A percentile compares a stretch with the other conserved stretches of the same genome.
Conservation (phyloP, 2,113 vertebrate species). For the Podarcis muralis region DNA sequence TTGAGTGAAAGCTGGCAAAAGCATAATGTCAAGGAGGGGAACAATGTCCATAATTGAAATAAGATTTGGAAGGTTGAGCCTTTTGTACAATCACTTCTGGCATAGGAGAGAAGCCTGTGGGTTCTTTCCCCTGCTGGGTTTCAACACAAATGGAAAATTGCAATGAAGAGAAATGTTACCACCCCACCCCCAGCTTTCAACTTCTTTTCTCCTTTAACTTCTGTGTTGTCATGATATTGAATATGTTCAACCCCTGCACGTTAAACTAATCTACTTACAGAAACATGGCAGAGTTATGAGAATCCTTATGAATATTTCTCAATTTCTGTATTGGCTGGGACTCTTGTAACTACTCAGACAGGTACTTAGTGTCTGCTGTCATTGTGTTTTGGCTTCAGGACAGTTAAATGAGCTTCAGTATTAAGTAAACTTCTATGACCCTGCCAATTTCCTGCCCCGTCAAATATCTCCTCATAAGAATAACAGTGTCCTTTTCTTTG, state of each 20-base stretch:
- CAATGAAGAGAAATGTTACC: conserved; percentile 71
- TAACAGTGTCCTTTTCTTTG: conserved; percentile 82
- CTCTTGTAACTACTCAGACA: conserved; percentile 15
- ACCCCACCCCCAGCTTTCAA: conserved; percentile 50
- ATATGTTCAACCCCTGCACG: background rate
- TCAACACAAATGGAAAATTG: conserved; percentile 78
- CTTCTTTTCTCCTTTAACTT: conserved; percentile 24
- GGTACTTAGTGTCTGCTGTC: conserved; percentile 35
- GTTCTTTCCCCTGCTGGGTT: conserved; percentile 75
- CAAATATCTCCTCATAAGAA: conserved; percentile 83
- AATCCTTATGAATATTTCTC: conserved; percentile 25
- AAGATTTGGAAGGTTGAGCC: conserved; percentile 69
- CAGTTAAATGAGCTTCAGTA: conserved; percentile 73
- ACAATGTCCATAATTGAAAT: conserved; percentile 73
- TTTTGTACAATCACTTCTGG: conserved; percentile 77
- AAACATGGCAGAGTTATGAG: conserved; percentile 12
- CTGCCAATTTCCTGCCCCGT: conserved; percentile 80
- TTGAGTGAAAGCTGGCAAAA: conserved; percentile 74
- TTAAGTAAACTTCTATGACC: conserved; percentile 76
- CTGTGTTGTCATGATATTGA: conserved; percentile 25
- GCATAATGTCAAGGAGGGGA: conserved; percentile 62
- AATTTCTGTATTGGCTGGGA: conserved; percentile 45
- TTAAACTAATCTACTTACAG: background rate
- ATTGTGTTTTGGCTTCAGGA: conserved; percentile 75
- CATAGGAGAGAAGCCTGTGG: conserved; percentile 69